Evolutionary conservation across 2,888 invertebrate genomes (phyloP).

Genomic region (Eupithecia inturbata): DNA sequence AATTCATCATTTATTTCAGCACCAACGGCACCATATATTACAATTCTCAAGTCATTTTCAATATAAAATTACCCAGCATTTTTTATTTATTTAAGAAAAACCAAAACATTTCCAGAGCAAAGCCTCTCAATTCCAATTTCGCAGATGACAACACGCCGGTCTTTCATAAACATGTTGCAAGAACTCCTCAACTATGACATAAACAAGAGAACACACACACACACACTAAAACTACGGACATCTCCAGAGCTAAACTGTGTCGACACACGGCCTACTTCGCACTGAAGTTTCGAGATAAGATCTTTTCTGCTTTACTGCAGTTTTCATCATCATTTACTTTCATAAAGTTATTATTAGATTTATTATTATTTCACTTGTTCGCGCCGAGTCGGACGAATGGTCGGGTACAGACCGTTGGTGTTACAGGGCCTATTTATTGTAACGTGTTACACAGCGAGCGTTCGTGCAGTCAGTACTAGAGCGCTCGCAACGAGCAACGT

Average conservation of each 20-base stretch:
- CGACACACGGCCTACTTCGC: neutral
- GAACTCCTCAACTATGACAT: constrained; percentile 6
- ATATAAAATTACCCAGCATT: no score
- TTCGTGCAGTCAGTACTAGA: no score
- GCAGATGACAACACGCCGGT: neutral
- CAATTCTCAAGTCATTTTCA: no score
- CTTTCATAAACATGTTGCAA: constrained; percentile 1
- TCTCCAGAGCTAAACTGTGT: neutral
- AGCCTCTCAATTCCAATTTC: neutral
- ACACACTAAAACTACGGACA: neutral
- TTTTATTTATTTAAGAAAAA: no score
- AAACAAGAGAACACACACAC: neutral
- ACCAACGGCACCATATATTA: no score
- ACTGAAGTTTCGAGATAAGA: neutral
- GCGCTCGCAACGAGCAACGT: no score
- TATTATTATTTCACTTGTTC: no score
- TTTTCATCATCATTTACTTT: neutral
- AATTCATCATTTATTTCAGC: no score
- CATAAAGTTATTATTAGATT: neutral
- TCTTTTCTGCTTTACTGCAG: neutral
- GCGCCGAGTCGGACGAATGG: no score
- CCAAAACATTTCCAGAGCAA: constrained; percentile 4
- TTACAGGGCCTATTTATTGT: no score
- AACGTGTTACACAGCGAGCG: no score
- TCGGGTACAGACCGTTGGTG: no score